Conservation (phyloP, 2,888 invertebrate species). For the Spialia ferax region DNA sequence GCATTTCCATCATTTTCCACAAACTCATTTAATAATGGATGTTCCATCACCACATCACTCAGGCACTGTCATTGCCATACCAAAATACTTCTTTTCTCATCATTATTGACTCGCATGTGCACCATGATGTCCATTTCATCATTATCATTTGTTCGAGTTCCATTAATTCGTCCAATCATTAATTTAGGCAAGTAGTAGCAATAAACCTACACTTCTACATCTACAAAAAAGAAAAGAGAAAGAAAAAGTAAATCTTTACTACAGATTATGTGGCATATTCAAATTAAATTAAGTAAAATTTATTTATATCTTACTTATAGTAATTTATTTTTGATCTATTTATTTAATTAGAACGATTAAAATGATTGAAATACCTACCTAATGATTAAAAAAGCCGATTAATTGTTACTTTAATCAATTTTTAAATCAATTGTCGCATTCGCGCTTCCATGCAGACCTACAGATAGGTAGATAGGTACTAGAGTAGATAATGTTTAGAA, state of each 20-base stretch:
- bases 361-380: no score
- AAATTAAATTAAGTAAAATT: no score
- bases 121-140: slow-evolving; percentile 1
- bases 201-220: neutral
- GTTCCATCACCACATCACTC: neutral
- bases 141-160: neutral
- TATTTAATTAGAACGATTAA: no score
- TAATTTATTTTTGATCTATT: no score
- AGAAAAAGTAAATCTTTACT: no score
- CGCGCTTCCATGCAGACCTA: no score
- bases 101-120: slow-evolving; percentile 1
- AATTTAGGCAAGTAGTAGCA: neutral
- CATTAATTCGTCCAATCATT: neutral
- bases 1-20: neutral
- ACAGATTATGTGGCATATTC: no score
- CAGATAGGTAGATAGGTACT: no score
- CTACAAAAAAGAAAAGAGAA: neutral
- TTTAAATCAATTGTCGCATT: no score
- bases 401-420: no score
- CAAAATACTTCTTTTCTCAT: slow-evolving; percentile 1
- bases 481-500: slow-evolving; percentile 49
- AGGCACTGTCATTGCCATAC: neutral
- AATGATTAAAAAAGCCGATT: no score
- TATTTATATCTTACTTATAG: no score
- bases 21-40: slow-evolving; percentile 1